Base-by-base conservation (phyloP, 2,797 vertebrate species). In the Pseudomugil tenellus region DNA sequence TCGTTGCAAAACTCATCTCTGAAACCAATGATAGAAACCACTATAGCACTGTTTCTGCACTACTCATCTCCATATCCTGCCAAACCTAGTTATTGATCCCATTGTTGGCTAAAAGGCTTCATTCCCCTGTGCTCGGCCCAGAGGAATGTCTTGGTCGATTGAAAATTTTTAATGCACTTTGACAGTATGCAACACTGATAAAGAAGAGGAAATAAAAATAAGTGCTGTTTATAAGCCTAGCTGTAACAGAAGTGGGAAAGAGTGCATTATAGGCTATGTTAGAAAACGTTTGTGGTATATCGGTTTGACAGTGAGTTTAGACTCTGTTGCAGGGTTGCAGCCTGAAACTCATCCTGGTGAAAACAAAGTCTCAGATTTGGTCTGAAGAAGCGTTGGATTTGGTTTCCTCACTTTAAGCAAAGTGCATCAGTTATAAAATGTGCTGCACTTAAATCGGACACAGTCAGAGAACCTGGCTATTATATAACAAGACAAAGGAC, bases 301-400 rank as follows among this genome's bases (percentile, higher is more conserved):
- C 61, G 39, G 54, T 70, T 78, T 63, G 39, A 81, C 63, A 74
- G 68, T 13, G 70, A 70, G 74, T 55, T 76, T 28, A 64, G 80
- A 21, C 69, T 84, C 72, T 85, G 80, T 72, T 46, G 55, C 63
- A 63, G 70, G 66, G 62, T 70, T 59, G 48, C 35, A 61, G 46
- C 41, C 51, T 62, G 59, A 56, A 58, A 34, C 35, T 67, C 34
- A 6, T 55, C 51, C 55, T 0, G n/a, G 29, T 21, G 37, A 75
- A 73, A 48, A 12, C 63, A 37, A 17, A 43, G 6, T 6, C 4
- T 41, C 39, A 55, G 28, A 46, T 68, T 32, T 7, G 53, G 7
- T 13, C 49, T 28, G 14, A 29, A n/a, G n/a, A n/a, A n/a, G n/a
- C n/a, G n/a, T n/a, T n/a, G n/a, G n/a, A n/a, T n/a, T n/a, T n/a